phyloP scores from a whole-genome alignment of 2,797 vertebrate genomes.

The Pampus argenteus region DNA sequence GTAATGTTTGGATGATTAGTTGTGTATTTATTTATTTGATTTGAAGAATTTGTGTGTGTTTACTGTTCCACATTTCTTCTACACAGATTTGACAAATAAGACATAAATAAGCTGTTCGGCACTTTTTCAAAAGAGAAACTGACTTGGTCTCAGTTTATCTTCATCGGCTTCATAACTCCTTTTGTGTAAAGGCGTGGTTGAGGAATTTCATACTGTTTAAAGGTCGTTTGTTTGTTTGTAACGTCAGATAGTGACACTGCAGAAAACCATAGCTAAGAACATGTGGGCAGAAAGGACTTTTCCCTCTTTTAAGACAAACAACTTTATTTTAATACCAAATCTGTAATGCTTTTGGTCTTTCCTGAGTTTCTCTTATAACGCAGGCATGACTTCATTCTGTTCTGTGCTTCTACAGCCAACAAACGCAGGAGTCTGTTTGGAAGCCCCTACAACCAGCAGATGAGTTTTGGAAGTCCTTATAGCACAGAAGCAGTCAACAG shows the following conservation, averaged over 20 bases:
- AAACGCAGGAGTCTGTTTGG: conserved; percentile 94
- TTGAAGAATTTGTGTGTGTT: too few relatives aligned
- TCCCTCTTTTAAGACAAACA: not conserved
- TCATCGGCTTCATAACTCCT: not conserved
- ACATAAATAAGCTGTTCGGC: not conserved
- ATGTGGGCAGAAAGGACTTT: conserved; percentile 6
- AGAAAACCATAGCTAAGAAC: not conserved
- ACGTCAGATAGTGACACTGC: not conserved
- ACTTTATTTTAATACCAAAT: not conserved
- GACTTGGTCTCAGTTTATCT: not conserved
- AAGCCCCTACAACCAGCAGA: conserved; percentile 89
- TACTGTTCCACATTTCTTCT: not conserved
- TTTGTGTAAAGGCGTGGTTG: not conserved
- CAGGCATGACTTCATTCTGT: conserved; percentile 11
- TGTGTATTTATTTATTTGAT: not conserved
- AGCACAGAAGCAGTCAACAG: conserved; percentile 93
- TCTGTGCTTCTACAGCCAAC: conserved; percentile 84
- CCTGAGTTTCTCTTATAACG: not conserved
- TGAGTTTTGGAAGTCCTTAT: conserved; percentile 87
- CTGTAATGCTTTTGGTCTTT: not conserved
- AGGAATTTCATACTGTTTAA: not conserved
- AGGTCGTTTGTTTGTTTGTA: not conserved
- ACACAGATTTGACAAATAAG: not conserved
- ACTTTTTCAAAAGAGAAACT: not conserved
- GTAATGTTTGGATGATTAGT: not conserved